Base-by-base conservation (phyloP, 1,140 invertebrate genomes). In the Drosophila sproati region DNA sequence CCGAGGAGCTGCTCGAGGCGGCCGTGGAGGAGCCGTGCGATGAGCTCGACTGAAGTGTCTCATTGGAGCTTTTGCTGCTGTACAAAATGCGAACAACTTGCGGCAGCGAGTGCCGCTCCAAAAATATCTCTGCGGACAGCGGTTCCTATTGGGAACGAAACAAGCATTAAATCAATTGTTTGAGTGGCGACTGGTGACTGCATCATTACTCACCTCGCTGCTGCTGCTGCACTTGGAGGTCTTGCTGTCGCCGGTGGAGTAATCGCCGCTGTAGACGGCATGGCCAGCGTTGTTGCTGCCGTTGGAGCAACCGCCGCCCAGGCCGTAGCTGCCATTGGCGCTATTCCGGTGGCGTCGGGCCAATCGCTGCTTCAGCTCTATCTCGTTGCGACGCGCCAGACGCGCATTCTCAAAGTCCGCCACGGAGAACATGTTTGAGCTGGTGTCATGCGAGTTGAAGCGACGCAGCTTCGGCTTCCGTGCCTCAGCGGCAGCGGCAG, bases 51-150 rank as follows among this genome's bases (percentile, higher is more conserved):
- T 92, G 92, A 3, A 92, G 48, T 10, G 92, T 92, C 64, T 92
- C 92, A 54, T 92, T 86, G 39, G 77, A 90, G 54, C 54, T 91
- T 64, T 91, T 91, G 45, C 68, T 80, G 12, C 69, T 74, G 28
- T 80, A 82, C 57, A 82, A 73, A 41, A 95, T 93, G 68, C 93
- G 93, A 43, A 94, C 94, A 5, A 95, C 94, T 66, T 94, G 93
- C 3, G 94, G 94, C 73, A 94, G 73, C 7, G 94, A 93, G 73
- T 94, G 94, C 80, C 94, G 94, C 82, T 94, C 94, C 45, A 94
- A 93, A 77, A 95, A 95, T 37, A 91, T 57, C 71, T 92, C 92
- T 20, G 90, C 92, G 4, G 92, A 80, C 37, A 92, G 31, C 0
- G 91, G 83, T 50, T 92, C 91, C 73, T 89, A 60, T 35, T 74